Base-by-base conservation (phyloP, 2,113 vertebrate species). In the Microcebus tavaratra region DNA sequence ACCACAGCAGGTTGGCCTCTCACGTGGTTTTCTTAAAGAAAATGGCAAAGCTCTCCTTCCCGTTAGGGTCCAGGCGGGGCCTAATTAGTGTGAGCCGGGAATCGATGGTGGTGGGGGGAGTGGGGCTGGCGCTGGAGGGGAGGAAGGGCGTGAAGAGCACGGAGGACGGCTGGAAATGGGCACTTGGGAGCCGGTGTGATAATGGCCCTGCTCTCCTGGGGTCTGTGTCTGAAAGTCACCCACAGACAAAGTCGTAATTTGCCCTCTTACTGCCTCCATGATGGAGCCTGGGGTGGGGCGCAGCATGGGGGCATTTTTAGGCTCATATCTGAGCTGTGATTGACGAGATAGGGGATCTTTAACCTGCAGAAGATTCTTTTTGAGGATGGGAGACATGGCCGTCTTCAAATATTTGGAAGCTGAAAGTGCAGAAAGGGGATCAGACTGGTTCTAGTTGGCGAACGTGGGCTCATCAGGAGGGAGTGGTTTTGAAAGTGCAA, bases 1-100 rank as follows among this genome's bases (percentile, higher is more conserved):
- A 98, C 98, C 95, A 91, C 68, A 96, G 97, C 92, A 82, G 61
- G 70, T 90, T 0, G 2, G 70, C 70, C 80, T 96, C 81, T 94
- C 95, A 85, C 92, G 63, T 6, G 88, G 92, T 88, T 97, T 85
- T 94, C 92, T 97, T 93, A 81, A 97, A 95, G 92, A 97, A 97
- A 91, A 96, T 88, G 94, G 95, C 94, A 95, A 96, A 97, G 83
- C 88, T 31, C 94, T 63, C 3, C 0, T 85, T 96, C 87, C 84
- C 27, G 75, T 82, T 81, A 27, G 61, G 67, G 88, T 93, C 55
- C 68, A 88, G 96, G 76, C 67, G 8, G 89, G 59, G 81, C 88
- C 88, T 96, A 96, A 97, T 97, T 88, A 96, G 90, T 92, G 97
- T 94, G 97, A 97, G 90, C 76, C 1, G 0, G 84, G 88, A 96